A percentile compares a stretch with the other conserved stretches of the same genome.
phyloP scores from a whole-genome alignment of 2,797 vertebrate genomes.

The Leucoraja ocellata region DNA sequence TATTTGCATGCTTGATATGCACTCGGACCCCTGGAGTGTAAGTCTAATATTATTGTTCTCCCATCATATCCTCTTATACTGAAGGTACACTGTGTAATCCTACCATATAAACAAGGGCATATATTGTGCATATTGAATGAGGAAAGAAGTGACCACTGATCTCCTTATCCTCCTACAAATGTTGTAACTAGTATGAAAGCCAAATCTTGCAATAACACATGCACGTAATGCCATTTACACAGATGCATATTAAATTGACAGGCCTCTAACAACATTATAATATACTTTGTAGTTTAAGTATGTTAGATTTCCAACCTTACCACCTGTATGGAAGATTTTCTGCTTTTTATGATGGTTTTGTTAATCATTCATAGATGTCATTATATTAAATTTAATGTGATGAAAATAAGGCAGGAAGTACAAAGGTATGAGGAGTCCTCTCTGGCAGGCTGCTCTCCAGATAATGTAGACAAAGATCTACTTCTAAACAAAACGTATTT shows the following conservation, averaged over 20 bases:
- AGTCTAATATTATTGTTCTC: neutral
- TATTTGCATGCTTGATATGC: neutral
- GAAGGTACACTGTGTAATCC: neutral
- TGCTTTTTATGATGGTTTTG: neutral
- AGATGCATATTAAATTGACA: neutral
- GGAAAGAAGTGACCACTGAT: neutral
- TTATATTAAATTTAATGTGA: neutral
- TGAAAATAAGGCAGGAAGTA: neutral
- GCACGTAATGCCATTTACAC: conserved; percentile 3
- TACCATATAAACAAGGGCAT: neutral
- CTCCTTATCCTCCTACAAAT: neutral
- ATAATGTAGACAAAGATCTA: neutral
- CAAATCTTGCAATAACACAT: neutral
- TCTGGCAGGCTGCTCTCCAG: neutral
- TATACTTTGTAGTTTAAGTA: conserved; percentile 6
- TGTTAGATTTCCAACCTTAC: neutral
- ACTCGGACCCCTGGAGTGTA: neutral
- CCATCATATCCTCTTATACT: too few species aligned
- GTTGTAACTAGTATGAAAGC: neutral
- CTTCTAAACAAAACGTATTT: neutral
- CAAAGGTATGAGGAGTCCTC: neutral
- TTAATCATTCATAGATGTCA: neutral
- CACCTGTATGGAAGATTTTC: neutral
- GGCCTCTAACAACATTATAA: neutral
- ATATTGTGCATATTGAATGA: conserved; percentile 3